Evolutionary conservation across 1,140 invertebrate species (phyloP), one percentile per base, ranked within the genome.

Genomic region (Hylyphantes graminicola): DNA sequence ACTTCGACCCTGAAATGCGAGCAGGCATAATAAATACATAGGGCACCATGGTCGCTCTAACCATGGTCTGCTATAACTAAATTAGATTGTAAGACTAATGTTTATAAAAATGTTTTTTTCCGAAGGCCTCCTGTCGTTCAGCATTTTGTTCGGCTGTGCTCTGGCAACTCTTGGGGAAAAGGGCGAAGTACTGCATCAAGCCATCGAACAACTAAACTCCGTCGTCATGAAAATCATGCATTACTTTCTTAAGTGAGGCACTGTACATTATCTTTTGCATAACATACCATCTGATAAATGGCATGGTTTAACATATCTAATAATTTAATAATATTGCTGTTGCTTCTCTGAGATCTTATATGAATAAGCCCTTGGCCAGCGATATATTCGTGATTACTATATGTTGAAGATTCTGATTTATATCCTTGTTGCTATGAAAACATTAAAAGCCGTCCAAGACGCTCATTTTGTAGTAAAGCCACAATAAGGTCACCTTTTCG

Each of bases 141-240:
- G 95, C 87, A 90, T 97, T 0, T 92, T 94, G 1, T 96, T 96
- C 87, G 96, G 96, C 8, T 95, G 94, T 21, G 92, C 96, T 55
- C 90, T 96, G 10, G 94, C 95, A 6, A 94, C 94, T 2, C 90
- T 96, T 8, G 95, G 95, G 7, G 86, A 89, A 57, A 88, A 55
- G 89, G 93, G 87, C 92, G 93, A 90, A 92, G 53, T 79, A 0
- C 92, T 95, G 15, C 93, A 96, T 48, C 92, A 96, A 65, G 94
- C 95, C 88, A 95, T 96, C 88, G 92, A 93, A 67, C 93, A 94
- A 57, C 92, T 96, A 35, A 96, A 96, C 88, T 94, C 95, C 88
- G 94, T 96, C 7, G 93, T 96, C 80, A 95, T 96, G 93, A 93
- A 93, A 87, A 96, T 96, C 93, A 95, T 98, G 95, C 93, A 88